Evolutionary conservation across 2,888 invertebrate genomes (phyloP).

Genomic region (Caenorhabditis sp.): DNA sequence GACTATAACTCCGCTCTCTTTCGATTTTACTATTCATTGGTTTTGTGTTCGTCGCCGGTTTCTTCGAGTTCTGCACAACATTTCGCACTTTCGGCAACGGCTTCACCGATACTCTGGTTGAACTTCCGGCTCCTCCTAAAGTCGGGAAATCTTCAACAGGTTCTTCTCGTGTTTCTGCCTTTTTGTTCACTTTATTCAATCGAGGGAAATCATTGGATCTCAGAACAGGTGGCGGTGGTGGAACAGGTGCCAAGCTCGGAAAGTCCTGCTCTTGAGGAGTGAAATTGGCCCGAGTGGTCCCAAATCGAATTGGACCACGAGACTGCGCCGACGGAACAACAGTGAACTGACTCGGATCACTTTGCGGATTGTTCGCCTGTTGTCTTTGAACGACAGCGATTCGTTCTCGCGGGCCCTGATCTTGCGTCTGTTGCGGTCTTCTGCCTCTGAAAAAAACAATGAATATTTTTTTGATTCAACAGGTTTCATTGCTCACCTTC

Average conservation of each 20-base stretch:
- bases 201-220: conserved; percentile 49
- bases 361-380: neutral
- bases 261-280: conserved; percentile 36
- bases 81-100: conserved; percentile 15
- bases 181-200: conserved; percentile 36
- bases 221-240: conserved; percentile 19
- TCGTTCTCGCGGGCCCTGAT: neutral
- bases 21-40: neutral
- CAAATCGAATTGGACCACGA: conserved; percentile 5
- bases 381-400: conserved; percentile 6
- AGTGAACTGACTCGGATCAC: conserved; percentile 37
- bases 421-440: neutral
- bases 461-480: too few relatives aligned
- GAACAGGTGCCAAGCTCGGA: conserved; percentile 38
- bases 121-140: conserved; percentile 22
- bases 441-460: neutral
- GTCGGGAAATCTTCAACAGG: conserved; percentile 46
- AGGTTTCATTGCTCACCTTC: neutral
- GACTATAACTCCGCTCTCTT: conserved; percentile 11
- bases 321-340: conserved; percentile 57
- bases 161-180: neutral
- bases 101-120: conserved; percentile 22
- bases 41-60: conserved; percentile 1
- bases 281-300: conserved; percentile 11
- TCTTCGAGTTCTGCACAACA: conserved; percentile 15